Evolutionary conservation across 2,113 vertebrate genomes (phyloP).

Genomic region (Eretmochelys imbricata): DNA sequence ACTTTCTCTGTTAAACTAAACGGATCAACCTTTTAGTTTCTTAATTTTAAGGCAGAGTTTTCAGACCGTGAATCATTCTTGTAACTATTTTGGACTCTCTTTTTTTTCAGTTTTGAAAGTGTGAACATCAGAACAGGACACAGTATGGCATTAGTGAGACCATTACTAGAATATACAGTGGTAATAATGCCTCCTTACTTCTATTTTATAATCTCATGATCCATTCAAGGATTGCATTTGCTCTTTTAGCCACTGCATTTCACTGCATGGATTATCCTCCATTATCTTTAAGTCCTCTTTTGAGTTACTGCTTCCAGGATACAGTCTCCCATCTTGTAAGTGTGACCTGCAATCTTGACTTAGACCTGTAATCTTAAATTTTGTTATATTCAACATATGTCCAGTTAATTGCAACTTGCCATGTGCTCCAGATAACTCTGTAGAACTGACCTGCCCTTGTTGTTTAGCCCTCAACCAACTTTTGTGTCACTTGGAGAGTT

Average conservation of each 20-base stretch:
- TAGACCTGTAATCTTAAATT: no score
- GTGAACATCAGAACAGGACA: neutral
- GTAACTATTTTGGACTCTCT: neutral
- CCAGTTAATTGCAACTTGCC: no score
- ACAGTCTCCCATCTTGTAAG: neutral
- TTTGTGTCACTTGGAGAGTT: no score
- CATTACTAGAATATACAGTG: neutral
- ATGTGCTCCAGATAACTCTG: no score
- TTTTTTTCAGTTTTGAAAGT: neutral
- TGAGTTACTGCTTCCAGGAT: neutral
- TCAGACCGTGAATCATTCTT: neutral
- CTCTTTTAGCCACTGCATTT: neutral
- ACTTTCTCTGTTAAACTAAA: neutral
- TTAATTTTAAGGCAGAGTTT: neutral
- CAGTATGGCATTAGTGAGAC: no score
- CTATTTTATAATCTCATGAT: neutral
- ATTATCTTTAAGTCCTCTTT: neutral
- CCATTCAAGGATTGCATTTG: neutral
- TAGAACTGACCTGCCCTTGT: no score
- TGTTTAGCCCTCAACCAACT: no score
- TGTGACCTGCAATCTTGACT: neutral
- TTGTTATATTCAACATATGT: no score
- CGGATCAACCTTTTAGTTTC: neutral
- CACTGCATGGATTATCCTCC: neutral
- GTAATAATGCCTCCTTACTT: neutral